A percentile compares a stretch with the other conserved stretches of the same genome.
Conservation (phyloP, 1,140 invertebrate species). For the Drosophila mayri region DNA sequence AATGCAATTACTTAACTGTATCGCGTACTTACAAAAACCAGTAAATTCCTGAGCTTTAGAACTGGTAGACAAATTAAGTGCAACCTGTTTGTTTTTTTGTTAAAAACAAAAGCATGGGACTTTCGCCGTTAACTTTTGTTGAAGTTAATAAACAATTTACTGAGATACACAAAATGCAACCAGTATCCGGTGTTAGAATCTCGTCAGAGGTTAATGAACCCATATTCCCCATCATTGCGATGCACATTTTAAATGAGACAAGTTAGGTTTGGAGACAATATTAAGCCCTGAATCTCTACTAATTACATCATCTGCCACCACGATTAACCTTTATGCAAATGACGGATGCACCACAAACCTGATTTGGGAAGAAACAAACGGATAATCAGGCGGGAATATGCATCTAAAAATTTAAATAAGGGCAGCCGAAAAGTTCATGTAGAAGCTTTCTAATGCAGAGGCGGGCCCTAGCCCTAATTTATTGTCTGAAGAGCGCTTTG, state of each 20-base stretch:
- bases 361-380: background rate
- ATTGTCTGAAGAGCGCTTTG: constrained; percentile 7
- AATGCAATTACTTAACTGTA: background rate
- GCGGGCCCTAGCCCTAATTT: constrained; percentile 15
- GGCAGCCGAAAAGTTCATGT: constrained; percentile 5
- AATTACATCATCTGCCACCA: constrained; percentile 20
- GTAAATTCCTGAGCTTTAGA: background rate
- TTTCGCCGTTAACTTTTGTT: background rate
- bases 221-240: background rate
- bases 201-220: constrained; percentile 20
- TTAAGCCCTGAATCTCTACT: background rate
- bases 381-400: background rate
- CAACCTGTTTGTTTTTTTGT: constrained; percentile 5
- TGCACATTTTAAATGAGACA: constrained; percentile 11
- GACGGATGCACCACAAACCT: constrained; percentile 18
- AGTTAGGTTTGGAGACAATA: background rate
- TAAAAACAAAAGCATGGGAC: constrained; percentile 1
- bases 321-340: constrained; percentile 24
- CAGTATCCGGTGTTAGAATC: constrained; percentile 14
- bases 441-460: constrained; percentile 29
- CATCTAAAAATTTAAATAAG: constrained; percentile 30
- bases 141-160: constrained; percentile 7
- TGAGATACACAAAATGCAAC: constrained; percentile 8
- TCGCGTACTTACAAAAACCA: constrained; percentile 9
- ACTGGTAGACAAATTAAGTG: constrained; percentile 26